Evolutionary conservation across 2,888 invertebrate genomes (phyloP), one percentile per base, ranked within the genome.

Genomic region (Onchidella celtica): DNA sequence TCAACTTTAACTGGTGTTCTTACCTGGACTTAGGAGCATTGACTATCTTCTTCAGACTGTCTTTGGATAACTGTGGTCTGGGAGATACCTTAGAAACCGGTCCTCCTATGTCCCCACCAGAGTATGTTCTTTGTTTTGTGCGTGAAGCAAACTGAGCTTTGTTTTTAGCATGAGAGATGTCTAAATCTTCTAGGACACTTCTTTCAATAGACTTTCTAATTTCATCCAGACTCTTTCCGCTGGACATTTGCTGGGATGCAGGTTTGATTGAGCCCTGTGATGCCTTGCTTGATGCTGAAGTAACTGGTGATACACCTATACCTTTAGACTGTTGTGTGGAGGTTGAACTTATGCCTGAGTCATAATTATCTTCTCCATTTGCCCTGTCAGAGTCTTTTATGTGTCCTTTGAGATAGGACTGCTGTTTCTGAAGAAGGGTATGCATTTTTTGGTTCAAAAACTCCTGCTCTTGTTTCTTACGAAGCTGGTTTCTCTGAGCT

Each of bases 1-100:
- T n/a, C n/a, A n/a, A n/a, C n/a, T n/a, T n/a, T n/a, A n/a, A n/a
- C n/a, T n/a, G n/a, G n/a, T n/a, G n/a, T n/a, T n/a, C 32, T 47
- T 66, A 80, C 79, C 79, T 80, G 29, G 91, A 89, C 61, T 90
- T 84, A 29, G 91, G 91, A 21, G 89, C 86, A 76, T 91, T 91
- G 14, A 91, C 89, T 86, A 91, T 89, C 76, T 89, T 90, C 29
- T 87, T 73, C 17, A 91, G 82, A 32, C 68, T 82, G n/a, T 84
- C 86, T 65, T 86, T 87, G 24, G 78, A 40, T 6, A 80, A 59
- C 17, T 47, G 70, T 32, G 40, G 47, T 47, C 24, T 79, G n/a
- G 68, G 29, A 38, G 27, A 4, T 29, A 29, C n/a, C 21, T 79
- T 79, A 11, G 27, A 32, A 24, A 29, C 17, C 17, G 0, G 32